Evolutionary conservation across 2,888 invertebrate species (phyloP).

Genomic region (Drosophila buzzatii): DNA sequence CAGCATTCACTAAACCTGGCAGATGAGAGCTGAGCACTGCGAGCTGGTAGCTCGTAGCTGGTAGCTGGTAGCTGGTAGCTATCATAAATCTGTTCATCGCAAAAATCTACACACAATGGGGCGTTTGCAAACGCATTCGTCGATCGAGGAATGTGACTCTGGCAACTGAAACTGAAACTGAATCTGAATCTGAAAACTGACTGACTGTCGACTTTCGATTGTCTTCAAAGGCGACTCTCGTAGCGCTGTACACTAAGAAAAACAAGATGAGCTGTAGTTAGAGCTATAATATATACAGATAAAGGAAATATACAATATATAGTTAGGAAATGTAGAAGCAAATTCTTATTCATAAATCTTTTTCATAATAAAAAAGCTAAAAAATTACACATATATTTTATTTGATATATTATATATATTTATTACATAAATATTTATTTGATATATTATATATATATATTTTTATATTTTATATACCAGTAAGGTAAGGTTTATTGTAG

Average conservation of each 20-base stretch:
- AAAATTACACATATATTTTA: too few species aligned
- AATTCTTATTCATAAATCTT: not conserved
- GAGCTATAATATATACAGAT: not conserved
- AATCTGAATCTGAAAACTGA: constrained; percentile 46
- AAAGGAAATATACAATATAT: not conserved
- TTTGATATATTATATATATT: too few species aligned
- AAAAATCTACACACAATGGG: constrained; percentile 84
- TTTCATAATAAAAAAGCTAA: not conserved
- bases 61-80: constrained; percentile 59
- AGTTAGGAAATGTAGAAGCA: not conserved
- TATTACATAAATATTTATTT: too few species aligned
- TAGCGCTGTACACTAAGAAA: constrained; percentile 30
- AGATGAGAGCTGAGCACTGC: not conserved
- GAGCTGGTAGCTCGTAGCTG: not conserved
- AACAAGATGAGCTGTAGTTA: not conserved
- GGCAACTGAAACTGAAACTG: constrained; percentile 44
- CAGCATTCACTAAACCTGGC: constrained; percentile 17
- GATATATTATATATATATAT: too few species aligned
- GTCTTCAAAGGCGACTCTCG: constrained; percentile 37
- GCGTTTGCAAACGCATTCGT: constrained; percentile 78
- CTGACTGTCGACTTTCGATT: constrained; percentile 53
- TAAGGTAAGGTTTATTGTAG: too few species aligned
- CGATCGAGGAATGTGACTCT: constrained; percentile 58
- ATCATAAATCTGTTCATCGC: constrained; percentile 80
- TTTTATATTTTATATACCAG: not conserved